Percentiles rank a stretch among this genome's conserved stretches.
Evolutionary conservation across 2,888 invertebrate genomes (phyloP).

Genomic region (Protula sp.): DNA sequence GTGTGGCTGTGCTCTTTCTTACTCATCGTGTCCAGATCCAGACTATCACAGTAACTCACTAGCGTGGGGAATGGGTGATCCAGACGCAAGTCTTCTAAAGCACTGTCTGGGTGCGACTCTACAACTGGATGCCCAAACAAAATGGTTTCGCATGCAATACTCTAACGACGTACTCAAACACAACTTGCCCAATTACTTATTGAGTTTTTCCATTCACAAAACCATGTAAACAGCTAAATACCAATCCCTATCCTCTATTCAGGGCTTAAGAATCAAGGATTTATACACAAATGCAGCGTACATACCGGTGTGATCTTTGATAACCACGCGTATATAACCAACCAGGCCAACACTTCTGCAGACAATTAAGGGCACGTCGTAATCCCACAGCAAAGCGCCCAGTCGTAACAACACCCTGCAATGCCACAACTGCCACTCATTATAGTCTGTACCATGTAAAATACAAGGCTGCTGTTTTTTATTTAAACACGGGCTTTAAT

Average conservation of each 20-base stretch:
- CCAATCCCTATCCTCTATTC: too few relatives aligned
- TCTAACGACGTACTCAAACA: neutral
- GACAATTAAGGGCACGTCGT: slow-evolving; percentile 77
- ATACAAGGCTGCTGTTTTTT: too few relatives aligned
- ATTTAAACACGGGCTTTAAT: too few relatives aligned
- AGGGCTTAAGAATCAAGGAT: too few relatives aligned
- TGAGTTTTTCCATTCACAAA: neutral
- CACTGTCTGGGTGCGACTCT: slow-evolving; percentile 93
- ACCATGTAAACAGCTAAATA: too few relatives aligned
- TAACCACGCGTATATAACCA: slow-evolving; percentile 80
- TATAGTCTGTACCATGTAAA: too few relatives aligned
- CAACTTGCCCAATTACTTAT: too few relatives aligned
- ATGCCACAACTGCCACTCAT: too few relatives aligned
- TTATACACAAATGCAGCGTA: too few relatives aligned
- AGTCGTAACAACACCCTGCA: slow-evolving; percentile 67
- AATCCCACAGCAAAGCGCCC: slow-evolving; percentile 76
- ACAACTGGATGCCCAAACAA: slow-evolving; percentile 59
- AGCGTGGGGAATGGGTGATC: slow-evolving; percentile 79
- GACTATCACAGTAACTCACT: slow-evolving; percentile 66
- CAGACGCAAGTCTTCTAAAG: slow-evolving; percentile 75
- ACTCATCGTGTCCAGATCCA: slow-evolving; percentile 68
- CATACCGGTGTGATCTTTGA: slow-evolving; percentile 57
- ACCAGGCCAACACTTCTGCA: slow-evolving; percentile 88
- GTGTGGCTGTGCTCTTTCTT: slow-evolving; percentile 69
- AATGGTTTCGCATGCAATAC: too few relatives aligned